Base-by-base conservation (phyloP, 1,140 invertebrate genomes). In the Dolichoris vasculosae region DNA sequence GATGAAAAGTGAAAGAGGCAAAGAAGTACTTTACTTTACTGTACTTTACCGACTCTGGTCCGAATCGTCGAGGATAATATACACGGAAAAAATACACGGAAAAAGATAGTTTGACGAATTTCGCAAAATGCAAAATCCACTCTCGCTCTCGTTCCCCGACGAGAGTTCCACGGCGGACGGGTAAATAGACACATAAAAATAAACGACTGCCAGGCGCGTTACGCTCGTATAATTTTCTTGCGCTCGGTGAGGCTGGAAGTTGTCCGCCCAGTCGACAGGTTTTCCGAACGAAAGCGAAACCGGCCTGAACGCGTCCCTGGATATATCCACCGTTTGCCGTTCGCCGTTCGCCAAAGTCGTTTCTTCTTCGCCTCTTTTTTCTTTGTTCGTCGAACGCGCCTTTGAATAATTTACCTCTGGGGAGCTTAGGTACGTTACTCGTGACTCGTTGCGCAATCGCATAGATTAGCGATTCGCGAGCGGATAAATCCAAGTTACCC, bases 211-310 rank as follows among this genome's bases (percentile, higher is more conserved):
- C 4, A 0, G 8, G 43, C 40, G 38, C 40, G 79, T 81, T 81
- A 81, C 63, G 63, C 40, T 81, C 43, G 63, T 48, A 81, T 67
- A 81, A 75, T 46, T 75, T 75, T 46, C 40, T n/a, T 46, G 6
- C 2, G 0, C 40, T 48, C 35, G 46, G 26, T 11, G n/a, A 13
- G 43, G n/a, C 43, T 48, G 26, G n/a, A 26, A 35, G 64, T 67
- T n/a, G 71, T 7, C 15, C 11, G 43, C 73, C n/a, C 43, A 32
- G 30, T 9, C 51, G 46, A 82, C 86, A 82, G 84, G 88, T 88
- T 87, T 87, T 86, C 64, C 64, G 26, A 73, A 85, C 75, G 77
- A 87, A 87, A 87, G 87, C 78, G 82, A 87, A 87, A 88, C 87
- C 84, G 76, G 82, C 83, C 75, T 73, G 63, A 20, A 20, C n/a